These are phyloP conservation scores for Brachymystax lenok DNA, from an alignment of 2,797 vertebrate species.

Conservation along the genomic window DNA sequence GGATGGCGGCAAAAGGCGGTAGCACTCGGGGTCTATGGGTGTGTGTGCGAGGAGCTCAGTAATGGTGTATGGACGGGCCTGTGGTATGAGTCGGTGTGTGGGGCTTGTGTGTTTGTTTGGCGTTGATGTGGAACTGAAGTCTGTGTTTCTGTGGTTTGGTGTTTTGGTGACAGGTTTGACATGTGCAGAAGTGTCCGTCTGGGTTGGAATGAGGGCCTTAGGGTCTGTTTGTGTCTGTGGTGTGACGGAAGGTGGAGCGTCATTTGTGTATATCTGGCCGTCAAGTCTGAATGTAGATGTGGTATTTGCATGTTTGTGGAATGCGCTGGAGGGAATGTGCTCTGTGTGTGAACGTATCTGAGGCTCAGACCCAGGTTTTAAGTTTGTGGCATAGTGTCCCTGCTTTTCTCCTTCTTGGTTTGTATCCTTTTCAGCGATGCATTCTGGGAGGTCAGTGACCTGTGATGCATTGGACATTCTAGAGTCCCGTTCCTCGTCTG, in stretches of 20 bases:
- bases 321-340: constrained; percentile 40
- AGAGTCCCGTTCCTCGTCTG: constrained; percentile 35
- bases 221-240: constrained; percentile 34
- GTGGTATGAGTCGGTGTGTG: background rate
- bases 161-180: constrained; percentile 11
- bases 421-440: constrained; percentile 60
- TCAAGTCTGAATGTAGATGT: constrained; percentile 39
- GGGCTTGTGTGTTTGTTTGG: constrained; percentile 34
- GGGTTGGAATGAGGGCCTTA: constrained; percentile 24
- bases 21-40: constrained; percentile 27
- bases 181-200: constrained; percentile 8
- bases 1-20: constrained; percentile 42
- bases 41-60: constrained; percentile 14
- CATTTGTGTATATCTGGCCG: constrained; percentile 36
- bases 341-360: constrained; percentile 48
- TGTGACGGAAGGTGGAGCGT: constrained; percentile 21
- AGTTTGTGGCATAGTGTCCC: constrained; percentile 36
- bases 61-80: constrained; percentile 2
- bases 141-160: constrained; percentile 17
- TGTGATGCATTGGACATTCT: constrained; percentile 48
- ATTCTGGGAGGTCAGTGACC: constrained; percentile 57
- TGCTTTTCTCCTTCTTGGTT: constrained; percentile 48
- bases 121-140: background rate
- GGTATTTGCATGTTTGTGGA: constrained; percentile 42
- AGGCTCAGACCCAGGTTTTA: constrained; percentile 5